Evolutionary conservation across 2,113 vertebrate genomes (phyloP).

Genomic region (chimpanzee (Pan troglodytes)): NHGRI_mPanTro3-v2.1_pri NC_072411.2:69601501-69602000

Average conservation of each 20-base stretch:
- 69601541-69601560: not conserved
- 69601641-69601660: not conserved
- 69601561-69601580: not conserved
- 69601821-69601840: slow-evolving; percentile 21
- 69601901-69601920: not conserved
- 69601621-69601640: not conserved
- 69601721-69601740: slow-evolving; percentile 26
- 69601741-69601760: not conserved
- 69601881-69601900: not conserved
- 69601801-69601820: not conserved
- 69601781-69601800: not conserved
- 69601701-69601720: not conserved
- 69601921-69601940: not conserved
- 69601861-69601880: slow-evolving; percentile 28
- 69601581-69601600: not conserved
- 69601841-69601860: not conserved
- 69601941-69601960: slow-evolving; percentile 7
- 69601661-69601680: not conserved
- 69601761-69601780: not conserved
- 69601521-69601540: not conserved
- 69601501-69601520: too few species aligned
- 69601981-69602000: slow-evolving; percentile 26
- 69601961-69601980: slow-evolving; percentile 8
- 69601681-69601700: not conserved
- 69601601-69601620: not conserved